Conservation (phyloP, 2,888 invertebrate genomes). For the Nomada ruficornis region DNA sequence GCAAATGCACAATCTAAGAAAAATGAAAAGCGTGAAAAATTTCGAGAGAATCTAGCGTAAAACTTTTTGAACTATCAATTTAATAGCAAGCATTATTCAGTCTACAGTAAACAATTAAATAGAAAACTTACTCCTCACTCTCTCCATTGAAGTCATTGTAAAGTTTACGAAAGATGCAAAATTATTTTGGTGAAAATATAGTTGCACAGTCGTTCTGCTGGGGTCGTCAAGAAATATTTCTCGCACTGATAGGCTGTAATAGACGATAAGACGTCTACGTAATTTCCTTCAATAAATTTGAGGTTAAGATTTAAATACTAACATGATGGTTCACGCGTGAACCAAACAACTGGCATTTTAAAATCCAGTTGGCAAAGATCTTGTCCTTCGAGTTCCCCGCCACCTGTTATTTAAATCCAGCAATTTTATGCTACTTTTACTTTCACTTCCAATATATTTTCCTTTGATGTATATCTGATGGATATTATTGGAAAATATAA, state of each 20-base stretch:
- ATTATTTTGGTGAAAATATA: background rate
- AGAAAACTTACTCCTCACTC: constrained; percentile 58
- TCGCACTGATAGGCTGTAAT: background rate
- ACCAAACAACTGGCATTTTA: constrained; percentile 44
- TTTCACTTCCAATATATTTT: constrained; percentile 23
- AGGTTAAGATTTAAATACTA: constrained; percentile 46
- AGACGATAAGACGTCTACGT: background rate
- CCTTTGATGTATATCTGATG: too few relatives aligned
- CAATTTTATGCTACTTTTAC: constrained; percentile 11
- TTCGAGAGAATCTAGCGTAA: too few relatives aligned
- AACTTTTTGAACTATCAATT: background rate
- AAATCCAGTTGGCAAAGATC: constrained; percentile 22
- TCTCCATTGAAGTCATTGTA: constrained; percentile 46
- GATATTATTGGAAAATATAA: too few relatives aligned
- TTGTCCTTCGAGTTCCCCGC: constrained; percentile 29
- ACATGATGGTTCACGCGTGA: constrained; percentile 10
- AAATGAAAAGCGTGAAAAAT: background rate
- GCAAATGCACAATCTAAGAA: background rate
- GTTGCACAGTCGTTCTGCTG: background rate
- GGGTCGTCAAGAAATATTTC: background rate
- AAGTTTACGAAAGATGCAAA: background rate
- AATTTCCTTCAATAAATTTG: constrained; percentile 14
- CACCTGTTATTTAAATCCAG: constrained; percentile 2
- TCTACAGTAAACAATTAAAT: background rate
- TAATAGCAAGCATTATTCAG: background rate